Base-by-base conservation (phyloP, 1,140 invertebrate genomes). In the Himalopsyche phryganea region DNA sequence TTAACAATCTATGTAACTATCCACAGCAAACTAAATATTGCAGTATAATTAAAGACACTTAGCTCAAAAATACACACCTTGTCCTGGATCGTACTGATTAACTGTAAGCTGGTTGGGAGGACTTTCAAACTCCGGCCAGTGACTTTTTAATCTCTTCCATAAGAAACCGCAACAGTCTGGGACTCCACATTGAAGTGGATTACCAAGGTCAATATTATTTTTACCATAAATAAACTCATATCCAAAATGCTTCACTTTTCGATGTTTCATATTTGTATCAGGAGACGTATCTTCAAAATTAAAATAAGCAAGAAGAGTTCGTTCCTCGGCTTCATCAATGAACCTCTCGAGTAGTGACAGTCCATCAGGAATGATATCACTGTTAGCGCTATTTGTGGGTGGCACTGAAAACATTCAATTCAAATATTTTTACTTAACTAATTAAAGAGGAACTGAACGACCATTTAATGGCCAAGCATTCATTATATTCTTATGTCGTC, bases 221-320 rank as follows among this genome's bases (percentile, higher is more conserved):
- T 79, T 88, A 20, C 85, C 85, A 78, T 98, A 98, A 54, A 85
- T 77, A 73, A 98, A 98, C 71, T 94, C 90, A 74, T 89, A 98
- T 0, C 96, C 96, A 83, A 85, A 98, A 78, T 98, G 96, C 71
- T 87, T 90, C 0, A 97, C 95, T 77, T 83, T 80, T 41, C 95
- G 76, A 68, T 97, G 87, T 73, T 96, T 98, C 52, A 97, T 71
- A 33, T 66, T 72, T 51, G 66, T 70, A 6, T 79, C 73, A 1
- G 73, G 67, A 59, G 63, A 65, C 38, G 75, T 67, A 7, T 77
- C 66, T 10, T 78, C 69, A 80, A 83, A 88, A 61, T 83, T 69
- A 63, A 91, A 78, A 17, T 81, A 77, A 20, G 79, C 64, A 11
- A 93, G 60, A 1, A 95, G 72, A n/a, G 59, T 32, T 3, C 69